Evolutionary conservation across 2,113 vertebrate genomes (phyloP).

Genomic region (Ammodytes marinus): DNA sequence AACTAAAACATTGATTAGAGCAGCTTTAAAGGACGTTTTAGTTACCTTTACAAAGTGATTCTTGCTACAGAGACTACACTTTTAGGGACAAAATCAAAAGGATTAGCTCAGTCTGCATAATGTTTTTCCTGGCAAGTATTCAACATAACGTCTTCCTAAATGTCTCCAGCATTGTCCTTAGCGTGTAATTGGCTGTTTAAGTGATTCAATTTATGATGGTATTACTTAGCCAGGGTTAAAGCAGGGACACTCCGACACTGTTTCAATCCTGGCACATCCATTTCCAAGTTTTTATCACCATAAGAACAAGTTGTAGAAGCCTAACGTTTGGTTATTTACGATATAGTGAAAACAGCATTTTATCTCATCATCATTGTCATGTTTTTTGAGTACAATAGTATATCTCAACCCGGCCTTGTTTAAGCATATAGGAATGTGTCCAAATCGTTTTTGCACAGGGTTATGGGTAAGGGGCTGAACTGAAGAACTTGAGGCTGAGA

Average conservation of each 20-base stretch:
- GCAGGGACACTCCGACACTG: not conserved
- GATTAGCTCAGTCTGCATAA: not conserved
- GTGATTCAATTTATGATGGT: constrained; percentile 12
- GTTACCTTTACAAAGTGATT: not conserved
- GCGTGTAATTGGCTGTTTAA: not conserved
- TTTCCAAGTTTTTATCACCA: not conserved
- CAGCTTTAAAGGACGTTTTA: not conserved
- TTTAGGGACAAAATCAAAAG: not conserved
- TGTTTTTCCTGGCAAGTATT: not conserved
- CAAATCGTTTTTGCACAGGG: not conserved
- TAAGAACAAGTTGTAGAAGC: not conserved
- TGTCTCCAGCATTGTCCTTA: not conserved
- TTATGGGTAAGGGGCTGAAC: not conserved
- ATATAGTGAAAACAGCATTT: not conserved
- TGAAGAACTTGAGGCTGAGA: not conserved
- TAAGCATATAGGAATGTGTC: not conserved
- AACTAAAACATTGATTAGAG: not conserved
- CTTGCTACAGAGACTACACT: no score
- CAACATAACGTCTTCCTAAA: not conserved
- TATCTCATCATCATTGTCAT: not conserved
- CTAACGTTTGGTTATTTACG: not conserved
- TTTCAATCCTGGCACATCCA: not conserved
- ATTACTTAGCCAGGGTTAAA: not conserved
- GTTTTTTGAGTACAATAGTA: not conserved
- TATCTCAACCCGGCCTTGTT: not conserved